Base-by-base conservation (phyloP, 2,797 vertebrate genomes). In the Anomalospiza imberbis region DNA sequence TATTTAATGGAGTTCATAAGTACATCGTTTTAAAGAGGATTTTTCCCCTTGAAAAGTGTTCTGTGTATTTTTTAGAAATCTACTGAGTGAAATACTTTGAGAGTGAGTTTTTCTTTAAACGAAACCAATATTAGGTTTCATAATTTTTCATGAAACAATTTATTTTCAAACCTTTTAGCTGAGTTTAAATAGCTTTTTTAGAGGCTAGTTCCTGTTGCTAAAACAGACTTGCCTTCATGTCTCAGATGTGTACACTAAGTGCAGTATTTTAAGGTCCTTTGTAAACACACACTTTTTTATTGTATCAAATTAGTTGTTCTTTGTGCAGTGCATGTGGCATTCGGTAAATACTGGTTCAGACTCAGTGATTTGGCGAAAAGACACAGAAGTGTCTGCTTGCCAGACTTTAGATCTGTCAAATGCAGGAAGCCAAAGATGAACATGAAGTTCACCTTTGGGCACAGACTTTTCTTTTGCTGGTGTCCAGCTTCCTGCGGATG, bases 81-180 rank as follows among this genome's bases (percentile, higher is more conserved):
- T 71, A 89, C 47, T 17, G 51, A 63, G 29, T 73, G 61, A 76
- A 88, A 75, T 80, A 67, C 91, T 85, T 87, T 62, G 29, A 90
- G 63, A 88, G 20, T 85, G 50, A 67, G 20, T 77, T 85, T 95
- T 81, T 68, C 4, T 77, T 62, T 91, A 89, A 89, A 76, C 7
- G 2, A 34, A 76, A 87, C 17, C 38, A 73, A 14, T 91, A 72
- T 44, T 87, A 58, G 31, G 8, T 97, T 94, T 88, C 22, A 6
- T 66, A 60, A 51, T 36, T 38, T 78, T 89, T 93, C 68, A 48
- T 62, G 80, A 48, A 94, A 77, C 80, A 58, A 87, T 95, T 96
- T 93, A 89, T 81, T 94, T 92, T 87, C 29, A 91, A 84, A 75
- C 47, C 74, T 94, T 95, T 85, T 94, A 80, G 68, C 65, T 93